These are phyloP conservation scores for Intellagama lesueurii DNA, from an alignment of 2,797 vertebrate genomes.

Conservation along the genomic window DNA sequence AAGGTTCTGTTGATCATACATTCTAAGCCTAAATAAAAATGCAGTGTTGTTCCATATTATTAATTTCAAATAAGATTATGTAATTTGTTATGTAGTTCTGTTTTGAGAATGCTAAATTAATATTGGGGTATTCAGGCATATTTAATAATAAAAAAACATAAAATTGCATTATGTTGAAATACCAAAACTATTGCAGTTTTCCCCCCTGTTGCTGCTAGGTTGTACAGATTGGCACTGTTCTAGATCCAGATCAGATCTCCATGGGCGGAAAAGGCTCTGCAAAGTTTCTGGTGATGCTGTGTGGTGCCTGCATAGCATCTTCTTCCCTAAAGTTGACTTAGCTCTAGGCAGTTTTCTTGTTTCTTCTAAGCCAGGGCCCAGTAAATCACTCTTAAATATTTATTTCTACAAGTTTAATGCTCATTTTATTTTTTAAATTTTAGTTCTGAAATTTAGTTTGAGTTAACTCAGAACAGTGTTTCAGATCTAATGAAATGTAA, in stretches of 20 bases:
- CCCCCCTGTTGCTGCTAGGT: background rate
- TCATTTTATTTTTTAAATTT: too few relatives aligned
- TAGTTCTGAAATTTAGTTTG: background rate
- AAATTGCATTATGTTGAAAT: conserved; percentile 10
- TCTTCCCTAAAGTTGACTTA: background rate
- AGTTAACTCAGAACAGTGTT: background rate
- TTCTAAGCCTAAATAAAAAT: conserved; percentile 71
- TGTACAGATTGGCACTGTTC: background rate
- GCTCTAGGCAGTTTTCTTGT: background rate
- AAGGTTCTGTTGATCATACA: conserved; percentile 64
- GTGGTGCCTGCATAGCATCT: background rate
- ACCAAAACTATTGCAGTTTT: background rate
- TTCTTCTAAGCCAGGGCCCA: background rate
- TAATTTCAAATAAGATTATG: conserved; percentile 59
- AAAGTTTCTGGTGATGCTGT: background rate
- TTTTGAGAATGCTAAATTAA: conserved; percentile 41
- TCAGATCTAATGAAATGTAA: background rate
- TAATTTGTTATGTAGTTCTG: conserved; percentile 51
- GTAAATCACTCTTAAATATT: background rate
- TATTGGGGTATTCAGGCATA: conserved; percentile 8
- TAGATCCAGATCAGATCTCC: background rate
- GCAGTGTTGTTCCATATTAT: conserved; percentile 60
- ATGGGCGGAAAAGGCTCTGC: background rate
- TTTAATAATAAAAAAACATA: conserved; percentile 4
- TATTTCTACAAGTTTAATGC: background rate